phyloP scores from a whole-genome alignment of 2,888 invertebrate genomes.

The Tinea trinotella region DNA sequence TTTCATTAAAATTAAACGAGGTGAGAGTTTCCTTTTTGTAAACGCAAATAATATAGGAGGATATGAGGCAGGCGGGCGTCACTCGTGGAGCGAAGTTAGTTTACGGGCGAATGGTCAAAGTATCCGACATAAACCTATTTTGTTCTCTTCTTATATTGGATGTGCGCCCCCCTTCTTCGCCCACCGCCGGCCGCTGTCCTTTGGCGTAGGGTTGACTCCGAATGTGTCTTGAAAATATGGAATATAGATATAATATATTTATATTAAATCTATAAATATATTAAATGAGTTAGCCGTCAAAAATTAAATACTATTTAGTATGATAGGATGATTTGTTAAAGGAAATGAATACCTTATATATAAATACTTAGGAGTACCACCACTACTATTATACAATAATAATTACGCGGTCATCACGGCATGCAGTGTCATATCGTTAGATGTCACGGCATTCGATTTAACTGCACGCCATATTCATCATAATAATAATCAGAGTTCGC shows the following conservation, averaged over 20 bases:
- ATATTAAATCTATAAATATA: slow-evolving; percentile 11
- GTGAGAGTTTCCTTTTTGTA: slow-evolving; percentile 15
- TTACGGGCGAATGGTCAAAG: slow-evolving; percentile 71
- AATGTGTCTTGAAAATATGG: too few species aligned
- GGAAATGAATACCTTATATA: too few species aligned
- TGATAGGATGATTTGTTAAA: too few species aligned
- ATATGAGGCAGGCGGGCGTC: slow-evolving; percentile 43
- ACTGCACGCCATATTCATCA: too few species aligned
- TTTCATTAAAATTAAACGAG: slow-evolving; percentile 3
- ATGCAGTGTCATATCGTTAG: too few species aligned
- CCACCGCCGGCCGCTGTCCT: slow-evolving; percentile 52
- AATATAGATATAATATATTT: too few species aligned
- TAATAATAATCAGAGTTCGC: too few species aligned
- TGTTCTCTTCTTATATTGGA: slow-evolving; percentile 73
- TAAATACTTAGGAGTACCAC: too few species aligned
- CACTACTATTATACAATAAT: too few species aligned
- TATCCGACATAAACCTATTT: slow-evolving; percentile 72
- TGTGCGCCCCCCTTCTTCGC: slow-evolving; percentile 63
- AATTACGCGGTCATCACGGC: too few species aligned
- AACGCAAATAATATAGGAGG: slow-evolving; percentile 22
- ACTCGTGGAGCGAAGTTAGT: slow-evolving; percentile 60
- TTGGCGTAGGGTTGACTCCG: slow-evolving; percentile 46
- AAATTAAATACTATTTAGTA: too few species aligned
- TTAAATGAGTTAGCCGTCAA: slow-evolving; percentile 10
- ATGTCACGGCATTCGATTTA: too few species aligned